A percentile compares a stretch with the other conserved stretches of the same genome.
phyloP scores from a whole-genome alignment of 2,113 vertebrate genomes.

The Tylochromis polylepis region DNA sequence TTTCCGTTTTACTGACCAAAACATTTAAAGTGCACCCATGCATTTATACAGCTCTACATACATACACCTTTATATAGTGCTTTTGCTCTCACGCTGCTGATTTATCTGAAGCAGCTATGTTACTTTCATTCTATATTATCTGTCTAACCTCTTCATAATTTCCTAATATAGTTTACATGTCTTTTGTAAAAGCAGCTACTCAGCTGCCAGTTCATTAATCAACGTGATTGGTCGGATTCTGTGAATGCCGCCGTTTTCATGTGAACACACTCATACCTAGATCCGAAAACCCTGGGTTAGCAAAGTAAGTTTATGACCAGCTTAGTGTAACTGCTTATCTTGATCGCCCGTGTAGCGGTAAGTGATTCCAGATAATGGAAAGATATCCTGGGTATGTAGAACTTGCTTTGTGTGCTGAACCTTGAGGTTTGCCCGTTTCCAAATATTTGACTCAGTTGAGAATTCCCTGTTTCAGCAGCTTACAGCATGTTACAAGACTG shows the following conservation, averaged over 20 bases:
- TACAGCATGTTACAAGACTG: neutral
- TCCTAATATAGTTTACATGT: no score
- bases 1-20: neutral
- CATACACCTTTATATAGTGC: neutral
- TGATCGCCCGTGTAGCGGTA: neutral
- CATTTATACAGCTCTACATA: accelerated
- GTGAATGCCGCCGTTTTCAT: neutral
- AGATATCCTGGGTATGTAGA: neutral
- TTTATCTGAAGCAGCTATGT: neutral
- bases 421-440: neutral
- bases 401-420: neutral
- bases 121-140: neutral
- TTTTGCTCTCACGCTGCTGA: neutral
- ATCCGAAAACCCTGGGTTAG: neutral
- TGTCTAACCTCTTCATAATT: no score
- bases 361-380: neutral
- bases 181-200: no score
- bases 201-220: no score
- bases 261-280: neutral
- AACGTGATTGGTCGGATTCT: neutral
- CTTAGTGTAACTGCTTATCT: accelerated
- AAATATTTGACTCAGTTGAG: neutral
- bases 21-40: neutral
- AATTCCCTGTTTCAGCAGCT: neutral
- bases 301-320: neutral